Conservation (phyloP, 2,797 vertebrate species). For the Chrysocyon brachyurus region DNA sequence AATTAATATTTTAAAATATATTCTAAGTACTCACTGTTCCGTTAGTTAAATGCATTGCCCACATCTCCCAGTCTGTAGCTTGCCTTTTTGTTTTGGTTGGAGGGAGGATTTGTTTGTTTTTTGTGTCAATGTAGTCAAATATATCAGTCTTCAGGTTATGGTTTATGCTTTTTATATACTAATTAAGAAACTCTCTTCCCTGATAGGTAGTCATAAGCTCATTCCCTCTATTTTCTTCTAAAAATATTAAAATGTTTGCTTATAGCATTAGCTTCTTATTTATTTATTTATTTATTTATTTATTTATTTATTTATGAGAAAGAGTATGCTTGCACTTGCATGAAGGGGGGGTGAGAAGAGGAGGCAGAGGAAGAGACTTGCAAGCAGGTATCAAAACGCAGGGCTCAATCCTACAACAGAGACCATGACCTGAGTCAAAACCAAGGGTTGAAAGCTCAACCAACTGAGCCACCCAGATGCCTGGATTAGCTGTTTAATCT, state of each 20-base stretch:
- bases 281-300: neutral
- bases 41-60: neutral
- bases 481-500: constrained; percentile 38
- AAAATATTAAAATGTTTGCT: constrained; percentile 38
- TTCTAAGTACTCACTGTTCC: neutral
- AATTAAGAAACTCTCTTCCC: neutral
- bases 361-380: neutral
- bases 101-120: constrained; percentile 28
- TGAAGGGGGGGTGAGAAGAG: neutral
- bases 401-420: neutral
- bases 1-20: neutral
- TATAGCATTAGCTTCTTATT: constrained; percentile 44
- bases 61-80: neutral
- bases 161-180: constrained; percentile 38
- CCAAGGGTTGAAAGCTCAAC: neutral
- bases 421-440: neutral
- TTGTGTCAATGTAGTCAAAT: constrained; percentile 30
- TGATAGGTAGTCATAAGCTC: constrained; percentile 52
- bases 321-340: neutral
- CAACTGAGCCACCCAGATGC: neutral
- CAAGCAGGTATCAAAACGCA: neutral
- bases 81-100: constrained; percentile 36
- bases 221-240: constrained; percentile 49
- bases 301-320: neutral
- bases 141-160: neutral